Percentiles rank a stretch among this genome's conserved stretches.
Evolutionary conservation across 2,113 vertebrate genomes (phyloP).

Genomic region (Vulpes vulpes): DNA sequence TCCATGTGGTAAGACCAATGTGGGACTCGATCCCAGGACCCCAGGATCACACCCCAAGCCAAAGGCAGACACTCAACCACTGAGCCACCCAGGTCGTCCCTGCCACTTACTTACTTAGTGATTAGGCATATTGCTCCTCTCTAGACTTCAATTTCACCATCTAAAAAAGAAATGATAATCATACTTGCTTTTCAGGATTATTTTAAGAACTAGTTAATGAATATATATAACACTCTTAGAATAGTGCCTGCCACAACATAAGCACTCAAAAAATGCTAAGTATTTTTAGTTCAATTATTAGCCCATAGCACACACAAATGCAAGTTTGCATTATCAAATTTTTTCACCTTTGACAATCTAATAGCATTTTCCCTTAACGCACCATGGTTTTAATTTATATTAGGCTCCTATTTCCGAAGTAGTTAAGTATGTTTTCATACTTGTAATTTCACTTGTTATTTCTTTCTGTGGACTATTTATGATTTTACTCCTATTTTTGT

Average conservation of each 20-base stretch:
- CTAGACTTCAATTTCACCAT: background rate
- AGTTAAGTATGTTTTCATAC: background rate
- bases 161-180: background rate
- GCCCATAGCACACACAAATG: background rate
- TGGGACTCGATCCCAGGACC: too few species aligned
- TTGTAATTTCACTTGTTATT: background rate
- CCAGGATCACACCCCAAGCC: too few species aligned
- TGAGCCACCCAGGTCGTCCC: too few species aligned
- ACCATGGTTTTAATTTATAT: background rate
- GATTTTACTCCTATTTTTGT: background rate
- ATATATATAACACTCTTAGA: background rate
- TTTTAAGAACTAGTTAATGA: conserved; percentile 33
- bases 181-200: background rate
- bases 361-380: background rate
- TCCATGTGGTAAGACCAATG: too few species aligned
- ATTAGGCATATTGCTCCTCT: background rate
- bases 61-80: too few species aligned
- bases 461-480: background rate
- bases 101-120: background rate
- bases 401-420: conserved; percentile 1
- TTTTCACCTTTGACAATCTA: conserved; percentile 27
- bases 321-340: background rate
- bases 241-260: background rate
- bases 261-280: background rate
- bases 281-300: background rate